Evolutionary conservation across 2,888 invertebrate genomes (phyloP).

Genomic region (Craniophora ligustri): DNA sequence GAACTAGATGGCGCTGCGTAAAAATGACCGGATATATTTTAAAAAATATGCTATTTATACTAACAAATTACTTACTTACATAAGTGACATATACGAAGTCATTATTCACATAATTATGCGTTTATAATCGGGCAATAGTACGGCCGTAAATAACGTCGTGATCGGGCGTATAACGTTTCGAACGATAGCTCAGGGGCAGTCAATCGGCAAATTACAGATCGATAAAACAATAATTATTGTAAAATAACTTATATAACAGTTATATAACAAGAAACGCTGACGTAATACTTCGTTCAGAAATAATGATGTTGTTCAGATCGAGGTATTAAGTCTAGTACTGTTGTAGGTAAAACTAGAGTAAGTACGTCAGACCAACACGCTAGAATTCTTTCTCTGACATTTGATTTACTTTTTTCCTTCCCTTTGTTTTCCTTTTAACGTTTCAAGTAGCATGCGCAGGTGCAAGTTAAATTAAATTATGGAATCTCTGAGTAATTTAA

Average conservation of each 20-base stretch:
- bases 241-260: slow-evolving; percentile 35
- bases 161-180: slow-evolving; percentile 10
- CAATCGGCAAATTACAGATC: slow-evolving; percentile 18
- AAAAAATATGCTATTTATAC: neutral
- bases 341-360: too few relatives aligned
- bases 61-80: slow-evolving; percentile 16
- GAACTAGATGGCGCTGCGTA: too few relatives aligned
- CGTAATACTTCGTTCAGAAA: slow-evolving; percentile 20
- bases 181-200: slow-evolving; percentile 32
- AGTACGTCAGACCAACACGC: too few relatives aligned
- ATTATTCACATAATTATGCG: too few relatives aligned
- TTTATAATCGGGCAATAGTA: slow-evolving; percentile 17
- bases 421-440: too few relatives aligned
- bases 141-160: slow-evolving; percentile 1
- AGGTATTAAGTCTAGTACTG: neutral
- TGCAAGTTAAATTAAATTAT: too few relatives aligned
- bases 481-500: too few relatives aligned
- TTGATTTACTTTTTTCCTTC: too few relatives aligned
- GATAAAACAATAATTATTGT: slow-evolving; percentile 16
- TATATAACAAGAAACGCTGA: slow-evolving; percentile 25
- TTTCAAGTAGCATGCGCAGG: too few relatives aligned
- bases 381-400: too few relatives aligned
- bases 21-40: too few relatives aligned
- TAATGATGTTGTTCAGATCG: slow-evolving; percentile 7
- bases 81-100: slow-evolving; percentile 19